Base-by-base conservation (phyloP, 1,140 invertebrate species). In the Orussus abietinus region DNA sequence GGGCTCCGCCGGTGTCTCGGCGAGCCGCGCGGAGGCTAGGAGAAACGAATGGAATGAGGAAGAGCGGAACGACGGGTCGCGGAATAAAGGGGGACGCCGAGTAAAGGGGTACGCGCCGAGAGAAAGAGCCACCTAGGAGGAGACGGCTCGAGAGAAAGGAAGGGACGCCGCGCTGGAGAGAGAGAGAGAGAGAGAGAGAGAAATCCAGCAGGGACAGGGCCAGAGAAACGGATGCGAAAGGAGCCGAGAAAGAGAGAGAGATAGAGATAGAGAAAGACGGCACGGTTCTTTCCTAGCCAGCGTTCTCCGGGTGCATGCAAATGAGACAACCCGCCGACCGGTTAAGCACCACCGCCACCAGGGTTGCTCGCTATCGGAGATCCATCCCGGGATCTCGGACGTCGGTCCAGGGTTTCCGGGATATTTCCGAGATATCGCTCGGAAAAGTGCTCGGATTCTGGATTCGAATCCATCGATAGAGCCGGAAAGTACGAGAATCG, bases 241-340 rank as follows among this genome's bases (percentile, higher is more conserved):
- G 18, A 19, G 33, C 33, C 39, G 35, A 20, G 21, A 22, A 31
- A 18, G 14, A 30, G 47, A 12, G 5, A 4, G 32, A 29, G 41
- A 35, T 7, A 38, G 10, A 26, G 25, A 28, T 19, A 32, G 28
- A 31, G 26, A 31, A n/a, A 13, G 14, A 4, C 17, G 14, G n/a
- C 29, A 7, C 4, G 5, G 4, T 6, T 4, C 10, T 30, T n/a
- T 30, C 30, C 33, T 41, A 41, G 29, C 19, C 30, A 19, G 19
- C 33, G 47, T 59, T 54, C 52, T n/a, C 19, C 46, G 51, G 46
- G 50, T 55, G 49, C 59, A 66, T 69, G 63, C 57, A 69, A 66
- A 69, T 65, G 53, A 66, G 64, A 64, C 60, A 60, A 48, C 51
- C 50, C 40, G 47, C 46, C 45, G 51, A 61, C 50, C 51, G 50